phyloP scores from a whole-genome alignment of 2,888 invertebrate genomes.

The Phragmatobia fuliginosa region DNA sequence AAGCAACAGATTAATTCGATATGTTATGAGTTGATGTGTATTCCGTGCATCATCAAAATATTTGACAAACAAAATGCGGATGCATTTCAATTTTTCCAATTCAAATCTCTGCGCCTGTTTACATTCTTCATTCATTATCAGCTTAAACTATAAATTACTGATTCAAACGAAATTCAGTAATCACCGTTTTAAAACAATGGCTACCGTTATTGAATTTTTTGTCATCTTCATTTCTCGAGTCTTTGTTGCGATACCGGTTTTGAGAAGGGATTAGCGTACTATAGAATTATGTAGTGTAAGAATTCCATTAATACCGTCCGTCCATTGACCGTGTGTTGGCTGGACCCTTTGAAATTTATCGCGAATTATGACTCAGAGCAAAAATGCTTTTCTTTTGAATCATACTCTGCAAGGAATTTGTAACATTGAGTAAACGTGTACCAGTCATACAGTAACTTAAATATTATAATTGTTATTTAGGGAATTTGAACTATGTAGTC shows the following conservation, averaged over 20 bases:
- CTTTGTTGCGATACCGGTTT: conserved; percentile 24
- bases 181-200: conserved; percentile 25
- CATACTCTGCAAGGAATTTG: conserved; percentile 47
- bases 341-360: conserved; percentile 61
- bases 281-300: conserved; percentile 24
- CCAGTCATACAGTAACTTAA: background rate
- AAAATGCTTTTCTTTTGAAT: conserved; percentile 75
- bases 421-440: conserved; percentile 29
- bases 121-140: background rate
- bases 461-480: background rate
- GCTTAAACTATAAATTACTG: conserved; percentile 9
- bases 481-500: background rate
- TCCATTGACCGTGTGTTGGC: conserved; percentile 57
- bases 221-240: background rate
- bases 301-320: conserved; percentile 48
- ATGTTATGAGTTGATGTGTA: background rate
- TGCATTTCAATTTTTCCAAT: background rate
- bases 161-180: conserved; percentile 20
- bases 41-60: background rate
- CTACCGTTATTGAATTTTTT: conserved; percentile 11
- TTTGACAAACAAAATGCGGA: background rate
- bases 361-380: conserved; percentile 70
- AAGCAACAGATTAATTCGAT: background rate
- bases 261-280: conserved; percentile 22
- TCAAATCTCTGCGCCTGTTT: background rate